Evolutionary conservation across 2,113 vertebrate species (phyloP).

Genomic region (Gopherus evgoodei): DNA sequence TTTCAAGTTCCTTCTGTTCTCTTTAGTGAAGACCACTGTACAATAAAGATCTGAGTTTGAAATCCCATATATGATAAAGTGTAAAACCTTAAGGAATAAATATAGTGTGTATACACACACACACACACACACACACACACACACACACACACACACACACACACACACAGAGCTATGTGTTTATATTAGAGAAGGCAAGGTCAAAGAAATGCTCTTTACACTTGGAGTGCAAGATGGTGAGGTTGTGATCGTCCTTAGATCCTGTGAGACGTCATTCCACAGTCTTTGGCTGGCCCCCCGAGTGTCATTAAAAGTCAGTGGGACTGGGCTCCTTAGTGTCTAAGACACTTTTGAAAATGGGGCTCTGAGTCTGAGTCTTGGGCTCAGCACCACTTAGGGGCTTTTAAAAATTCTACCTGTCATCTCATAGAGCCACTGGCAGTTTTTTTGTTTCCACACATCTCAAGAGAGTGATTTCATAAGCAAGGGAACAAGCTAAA

Average conservation of each 20-base stretch:
- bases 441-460: background rate
- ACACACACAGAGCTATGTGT: background rate
- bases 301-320: background rate
- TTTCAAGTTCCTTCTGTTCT: background rate
- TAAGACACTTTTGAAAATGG: background rate
- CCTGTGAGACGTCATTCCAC: background rate
- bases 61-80: background rate
- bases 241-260: background rate
- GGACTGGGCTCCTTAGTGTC: background rate
- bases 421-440: background rate
- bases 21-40: background rate
- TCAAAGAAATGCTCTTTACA: background rate
- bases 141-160: too few species aligned
- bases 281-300: background rate
- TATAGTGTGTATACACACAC: background rate
- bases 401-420: background rate
- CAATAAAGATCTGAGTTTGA: background rate
- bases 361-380: background rate
- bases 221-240: background rate
- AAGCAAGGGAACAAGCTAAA: background rate
- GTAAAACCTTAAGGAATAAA: background rate
- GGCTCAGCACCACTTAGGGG: background rate
- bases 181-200: background rate
- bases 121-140: background rate
- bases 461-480: background rate